Conservation (phyloP, 2,113 vertebrate genomes). For the Petrocephalus zakoni region DNA sequence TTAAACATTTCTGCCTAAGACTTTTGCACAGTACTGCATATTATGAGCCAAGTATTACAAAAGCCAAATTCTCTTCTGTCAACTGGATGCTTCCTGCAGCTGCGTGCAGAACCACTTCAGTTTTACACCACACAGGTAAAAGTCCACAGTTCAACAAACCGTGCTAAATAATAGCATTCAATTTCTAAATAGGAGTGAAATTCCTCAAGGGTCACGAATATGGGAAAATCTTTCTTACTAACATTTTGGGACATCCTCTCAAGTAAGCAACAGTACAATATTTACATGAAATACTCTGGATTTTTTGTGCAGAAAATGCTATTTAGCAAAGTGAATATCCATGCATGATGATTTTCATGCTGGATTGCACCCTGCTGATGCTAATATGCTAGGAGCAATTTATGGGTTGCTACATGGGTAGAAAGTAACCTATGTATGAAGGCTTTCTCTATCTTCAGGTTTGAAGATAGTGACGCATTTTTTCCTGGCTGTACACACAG, state of each 20-base stretch:
- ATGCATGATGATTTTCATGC: neutral
- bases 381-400: neutral
- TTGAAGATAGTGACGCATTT: neutral
- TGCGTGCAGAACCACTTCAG: neutral
- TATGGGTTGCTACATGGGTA: neutral
- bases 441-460: neutral
- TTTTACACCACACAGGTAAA: neutral
- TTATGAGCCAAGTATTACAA: neutral
- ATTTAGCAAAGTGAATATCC: neutral
- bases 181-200: neutral
- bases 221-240: neutral
- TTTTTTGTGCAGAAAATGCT: neutral
- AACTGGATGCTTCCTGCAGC: neutral
- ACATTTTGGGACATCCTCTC: neutral
- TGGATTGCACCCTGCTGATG: neutral
- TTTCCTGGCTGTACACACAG: neutral
- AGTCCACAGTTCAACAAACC: neutral
- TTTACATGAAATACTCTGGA: neutral
- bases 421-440: neutral
- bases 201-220: neutral
- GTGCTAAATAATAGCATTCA: neutral
- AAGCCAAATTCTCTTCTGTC: neutral
- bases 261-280: too few species aligned
- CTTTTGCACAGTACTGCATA: neutral
- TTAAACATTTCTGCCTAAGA: too few species aligned